phyloP scores from a whole-genome alignment of 2,113 vertebrate genomes.

The Anoura caudifer region DNA sequence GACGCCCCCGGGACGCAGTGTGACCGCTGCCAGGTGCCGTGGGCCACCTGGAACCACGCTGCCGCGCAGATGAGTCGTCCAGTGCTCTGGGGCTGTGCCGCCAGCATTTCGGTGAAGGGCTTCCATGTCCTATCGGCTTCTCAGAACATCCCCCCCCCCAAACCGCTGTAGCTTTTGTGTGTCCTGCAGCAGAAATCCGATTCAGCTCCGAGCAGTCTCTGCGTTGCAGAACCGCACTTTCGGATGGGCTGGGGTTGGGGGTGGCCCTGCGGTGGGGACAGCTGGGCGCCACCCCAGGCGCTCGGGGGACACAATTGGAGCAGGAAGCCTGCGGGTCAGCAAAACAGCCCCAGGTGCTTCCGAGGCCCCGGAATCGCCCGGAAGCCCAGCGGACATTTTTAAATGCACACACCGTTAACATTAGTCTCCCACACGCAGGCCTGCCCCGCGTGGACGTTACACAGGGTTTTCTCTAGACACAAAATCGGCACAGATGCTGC shows the following conservation, averaged over 20 bases:
- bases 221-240: neutral
- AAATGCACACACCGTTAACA: neutral
- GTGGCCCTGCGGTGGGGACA: neutral
- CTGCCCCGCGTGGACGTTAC: neutral
- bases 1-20: too few species aligned
- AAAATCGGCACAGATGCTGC: neutral
- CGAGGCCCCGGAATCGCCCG: neutral
- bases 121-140: neutral
- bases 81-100: neutral
- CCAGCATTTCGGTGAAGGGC: neutral
- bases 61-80: neutral
- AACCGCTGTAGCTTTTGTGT: neutral
- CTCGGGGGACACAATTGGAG: neutral
- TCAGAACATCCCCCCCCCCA: neutral
- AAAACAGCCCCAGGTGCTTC: neutral
- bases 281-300: neutral
- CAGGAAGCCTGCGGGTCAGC: neutral
- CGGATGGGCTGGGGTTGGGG: rapidly evolving
- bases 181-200: conserved; percentile 45
- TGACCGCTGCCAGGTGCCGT: neutral
- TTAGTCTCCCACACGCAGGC: neutral
- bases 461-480: neutral
- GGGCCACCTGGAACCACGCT: neutral
- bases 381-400: neutral
- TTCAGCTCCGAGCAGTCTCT: neutral